phyloP scores from a whole-genome alignment of 2,113 vertebrate genomes.

The Tragulus kanchil region DNA sequence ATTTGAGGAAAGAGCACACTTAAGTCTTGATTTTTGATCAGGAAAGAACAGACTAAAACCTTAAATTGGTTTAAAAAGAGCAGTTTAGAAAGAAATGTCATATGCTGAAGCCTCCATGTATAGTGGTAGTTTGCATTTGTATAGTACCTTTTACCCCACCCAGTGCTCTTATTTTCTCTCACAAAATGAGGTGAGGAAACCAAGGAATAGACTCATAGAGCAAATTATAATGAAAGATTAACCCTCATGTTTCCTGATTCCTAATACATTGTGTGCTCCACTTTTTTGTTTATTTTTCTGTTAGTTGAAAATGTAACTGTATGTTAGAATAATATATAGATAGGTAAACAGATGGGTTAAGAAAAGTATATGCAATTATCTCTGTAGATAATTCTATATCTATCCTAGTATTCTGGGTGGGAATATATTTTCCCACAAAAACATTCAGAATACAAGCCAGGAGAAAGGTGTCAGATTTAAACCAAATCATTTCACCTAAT shows the following conservation, averaged over 20 bases:
- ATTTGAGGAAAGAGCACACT: neutral
- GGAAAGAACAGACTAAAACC: neutral
- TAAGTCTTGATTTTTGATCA: neutral
- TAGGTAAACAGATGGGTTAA: neutral
- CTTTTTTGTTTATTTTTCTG: neutral
- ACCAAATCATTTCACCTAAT: neutral
- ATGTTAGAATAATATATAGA: neutral
- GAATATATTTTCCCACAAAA: neutral
- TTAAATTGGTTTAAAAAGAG: neutral
- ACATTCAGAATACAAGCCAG: neutral
- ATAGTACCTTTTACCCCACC: neutral
- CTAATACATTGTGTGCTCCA: neutral
- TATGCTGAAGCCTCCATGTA: neutral
- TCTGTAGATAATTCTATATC: neutral
- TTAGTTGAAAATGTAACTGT: conserved; percentile 8
- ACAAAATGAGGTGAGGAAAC: neutral
- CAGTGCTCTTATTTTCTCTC: neutral
- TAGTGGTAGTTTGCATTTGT: neutral
- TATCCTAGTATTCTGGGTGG: neutral
- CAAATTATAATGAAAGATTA: neutral
- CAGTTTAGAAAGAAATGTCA: neutral
- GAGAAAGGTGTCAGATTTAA: neutral
- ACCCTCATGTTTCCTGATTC: neutral
- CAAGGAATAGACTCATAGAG: neutral
- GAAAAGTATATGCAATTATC: neutral